Base-by-base conservation (phyloP, 1,140 invertebrate species). In the Thalassaphorura encarpata region DNA sequence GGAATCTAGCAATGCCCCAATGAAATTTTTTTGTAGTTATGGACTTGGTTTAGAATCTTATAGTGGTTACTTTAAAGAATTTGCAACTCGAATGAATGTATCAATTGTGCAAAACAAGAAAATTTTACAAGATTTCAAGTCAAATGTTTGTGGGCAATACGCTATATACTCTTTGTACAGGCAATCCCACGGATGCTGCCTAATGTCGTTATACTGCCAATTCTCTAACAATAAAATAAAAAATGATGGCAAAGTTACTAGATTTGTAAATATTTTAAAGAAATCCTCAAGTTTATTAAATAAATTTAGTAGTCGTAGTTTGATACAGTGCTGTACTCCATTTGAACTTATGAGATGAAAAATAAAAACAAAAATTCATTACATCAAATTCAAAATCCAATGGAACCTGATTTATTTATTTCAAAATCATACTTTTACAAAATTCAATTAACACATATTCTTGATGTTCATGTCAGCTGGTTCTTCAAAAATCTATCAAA, bases 101-200 rank as follows among this genome's bases (percentile, higher is more conserved):
- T 18, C 28, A 5, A n/a, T 51, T 6, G 48, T 51, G 18, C 21
- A 47, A 47, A 47, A 47, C 19, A 8, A 6, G 4, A 21, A 26
- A 18, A 47, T 26, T 4, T 18, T 47, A 11, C 45, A 47, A 27
- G 5, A 26, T 19, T 24, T 27, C 5, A 24, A 24, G 11, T 24
- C 19, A 11, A 21, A 24, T 26, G 45, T 47, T 47, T 47, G 45
- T 47, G 45, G 45, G 24, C 5, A 47, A 21, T 47, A 47, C 19
- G 45, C 45, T 6, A 47, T 47, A 15, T 47, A 47, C 45, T 47
- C 28, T 47, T 18, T 47, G 26, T 47, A 24, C 18, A 47, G 28
- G 18, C 45, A 26, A 11, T 47, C 23, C 26, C 15, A 8, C 28
- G 24, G 21, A 13, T 23, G 26, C 15, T 23, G 21, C 11, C 28